phyloP scores from a whole-genome alignment of 2,113 vertebrate species.

The Myotis brandtii region DNA sequence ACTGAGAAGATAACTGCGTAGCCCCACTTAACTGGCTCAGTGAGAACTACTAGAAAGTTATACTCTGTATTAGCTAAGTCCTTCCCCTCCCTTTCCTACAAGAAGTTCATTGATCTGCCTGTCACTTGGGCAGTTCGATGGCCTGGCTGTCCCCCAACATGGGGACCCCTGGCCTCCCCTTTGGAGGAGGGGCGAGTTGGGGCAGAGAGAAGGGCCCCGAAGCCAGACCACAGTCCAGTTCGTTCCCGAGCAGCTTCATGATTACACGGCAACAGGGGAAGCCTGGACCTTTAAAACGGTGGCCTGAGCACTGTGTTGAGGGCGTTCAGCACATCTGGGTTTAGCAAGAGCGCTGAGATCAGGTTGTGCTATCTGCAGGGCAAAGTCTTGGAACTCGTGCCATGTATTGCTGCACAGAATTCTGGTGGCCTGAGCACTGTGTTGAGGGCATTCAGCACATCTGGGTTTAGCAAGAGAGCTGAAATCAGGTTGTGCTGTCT shows the following conservation, averaged over 20 bases:
- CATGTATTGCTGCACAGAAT: background rate
- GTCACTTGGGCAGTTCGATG: background rate
- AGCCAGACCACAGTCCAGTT: background rate
- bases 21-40: background rate
- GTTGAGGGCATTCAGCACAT: background rate
- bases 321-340: background rate
- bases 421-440: background rate
- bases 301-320: background rate
- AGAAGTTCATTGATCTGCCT: background rate
- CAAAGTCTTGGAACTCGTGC: background rate
- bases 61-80: background rate
- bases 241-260: background rate
- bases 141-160: background rate
- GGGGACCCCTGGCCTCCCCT: background rate
- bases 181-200: too few relatives aligned
- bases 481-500: background rate
- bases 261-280: too few relatives aligned
- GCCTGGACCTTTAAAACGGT: background rate
- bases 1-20: background rate
- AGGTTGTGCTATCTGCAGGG: background rate
- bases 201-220: background rate
- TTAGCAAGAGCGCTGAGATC: background rate
- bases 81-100: too few relatives aligned
- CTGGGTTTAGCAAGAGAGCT: background rate
- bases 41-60: background rate